These are phyloP conservation scores for Bicyclus anynana DNA, from an alignment of 1,140 invertebrate genomes.

Conservation along the genomic window DNA sequence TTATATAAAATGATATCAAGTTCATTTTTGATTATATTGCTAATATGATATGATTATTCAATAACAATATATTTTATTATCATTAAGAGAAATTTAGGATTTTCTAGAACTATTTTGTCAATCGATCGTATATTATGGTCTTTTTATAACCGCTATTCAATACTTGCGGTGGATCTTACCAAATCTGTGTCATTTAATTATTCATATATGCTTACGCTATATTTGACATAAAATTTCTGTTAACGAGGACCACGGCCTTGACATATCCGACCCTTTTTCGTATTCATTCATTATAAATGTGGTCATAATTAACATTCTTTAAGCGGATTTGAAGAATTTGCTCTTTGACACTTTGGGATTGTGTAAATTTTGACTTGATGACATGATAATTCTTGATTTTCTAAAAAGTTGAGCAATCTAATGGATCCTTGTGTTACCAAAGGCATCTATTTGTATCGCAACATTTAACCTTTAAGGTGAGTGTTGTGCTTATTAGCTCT, in stretches of 20 bases:
- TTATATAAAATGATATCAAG: too few relatives aligned
- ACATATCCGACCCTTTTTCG: constrained; percentile 35
- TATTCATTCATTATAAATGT: constrained; percentile 6
- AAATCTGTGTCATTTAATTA: constrained; percentile 10
- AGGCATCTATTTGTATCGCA: background rate
- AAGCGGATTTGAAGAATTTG: background rate
- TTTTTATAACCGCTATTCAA: background rate
- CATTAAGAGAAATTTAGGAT: too few relatives aligned
- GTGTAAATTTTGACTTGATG: background rate
- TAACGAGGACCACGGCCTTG: constrained; percentile 29
- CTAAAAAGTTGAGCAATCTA: background rate
- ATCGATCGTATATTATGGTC: background rate
- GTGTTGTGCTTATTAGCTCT: background rate
- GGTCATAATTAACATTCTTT: background rate
- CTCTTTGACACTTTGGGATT: background rate
- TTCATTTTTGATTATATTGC: too few relatives aligned
- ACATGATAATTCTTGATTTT: background rate
- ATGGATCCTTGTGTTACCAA: background rate
- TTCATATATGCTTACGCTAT: constrained; percentile 17
- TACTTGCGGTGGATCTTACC: background rate
- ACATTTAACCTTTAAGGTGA: background rate
- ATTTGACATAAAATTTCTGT: constrained; percentile 18
- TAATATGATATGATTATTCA: constrained; percentile 2
- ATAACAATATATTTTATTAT: background rate
- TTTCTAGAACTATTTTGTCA: too few relatives aligned